Conservation (phyloP, 2,113 vertebrate species). For the Geococcyx californianus region DNA sequence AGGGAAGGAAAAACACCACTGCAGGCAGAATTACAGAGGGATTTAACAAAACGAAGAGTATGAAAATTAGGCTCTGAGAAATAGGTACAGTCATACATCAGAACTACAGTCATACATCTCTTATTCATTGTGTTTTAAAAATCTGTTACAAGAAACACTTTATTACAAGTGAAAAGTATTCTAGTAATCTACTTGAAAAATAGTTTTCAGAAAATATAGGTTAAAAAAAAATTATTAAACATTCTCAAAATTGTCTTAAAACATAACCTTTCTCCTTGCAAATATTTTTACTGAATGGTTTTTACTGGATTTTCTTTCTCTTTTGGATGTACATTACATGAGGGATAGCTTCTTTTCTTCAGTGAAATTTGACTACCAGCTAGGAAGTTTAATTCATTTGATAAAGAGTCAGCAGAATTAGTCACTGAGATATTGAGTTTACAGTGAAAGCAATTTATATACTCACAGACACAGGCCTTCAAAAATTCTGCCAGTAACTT, state of each 20-base stretch:
- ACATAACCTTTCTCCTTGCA: not conserved
- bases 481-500: not conserved
- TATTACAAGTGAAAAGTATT: not conserved
- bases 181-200: not conserved
- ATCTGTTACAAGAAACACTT: not conserved
- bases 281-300: not conserved
- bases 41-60: not conserved
- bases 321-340: not conserved
- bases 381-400: not conserved
- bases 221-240: not conserved
- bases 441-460: not conserved
- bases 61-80: not conserved
- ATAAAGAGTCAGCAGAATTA: not conserved
- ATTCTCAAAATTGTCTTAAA: not conserved
- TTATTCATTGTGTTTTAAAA: not conserved
- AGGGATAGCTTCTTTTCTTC: not conserved
- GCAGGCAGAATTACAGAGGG: not conserved
- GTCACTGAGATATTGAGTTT: not conserved
- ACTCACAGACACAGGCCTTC: not conserved
- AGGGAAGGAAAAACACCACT: not conserved
- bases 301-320: not conserved
- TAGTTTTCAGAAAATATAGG: not conserved
- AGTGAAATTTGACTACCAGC: not conserved
- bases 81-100: not conserved
- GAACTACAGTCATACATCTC: not conserved